Conservation (phyloP, 2,113 vertebrate genomes). For the Balaeniceps rex region DNA sequence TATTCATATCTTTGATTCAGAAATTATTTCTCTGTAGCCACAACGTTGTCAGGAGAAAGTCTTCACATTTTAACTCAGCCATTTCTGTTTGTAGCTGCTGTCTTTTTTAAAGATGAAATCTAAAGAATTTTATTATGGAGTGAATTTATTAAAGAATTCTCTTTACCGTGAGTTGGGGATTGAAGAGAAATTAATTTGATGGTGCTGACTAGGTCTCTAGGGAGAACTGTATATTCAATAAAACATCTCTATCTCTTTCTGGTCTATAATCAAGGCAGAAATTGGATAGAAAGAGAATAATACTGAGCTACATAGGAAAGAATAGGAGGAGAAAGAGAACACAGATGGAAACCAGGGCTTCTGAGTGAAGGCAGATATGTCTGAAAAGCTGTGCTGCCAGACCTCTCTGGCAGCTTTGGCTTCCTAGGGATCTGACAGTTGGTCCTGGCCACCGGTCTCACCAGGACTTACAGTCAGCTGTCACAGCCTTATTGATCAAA, state of each 20-base stretch:
- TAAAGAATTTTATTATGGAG: slow-evolving; percentile 11
- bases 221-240: background rate
- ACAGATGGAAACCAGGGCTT: background rate
- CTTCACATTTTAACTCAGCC: background rate
- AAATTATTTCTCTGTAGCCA: background rate
- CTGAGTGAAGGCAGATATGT: background rate
- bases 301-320: background rate
- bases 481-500: background rate
- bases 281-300: background rate
- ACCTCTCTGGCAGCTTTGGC: background rate
- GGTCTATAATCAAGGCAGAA: background rate
- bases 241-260: slow-evolving; percentile 12
- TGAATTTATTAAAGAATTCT: slow-evolving; percentile 31
- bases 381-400: slow-evolving; percentile 11
- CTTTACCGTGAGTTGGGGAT: background rate
- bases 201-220: background rate
- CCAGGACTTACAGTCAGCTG: background rate
- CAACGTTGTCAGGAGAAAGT: background rate
- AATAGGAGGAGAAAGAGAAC: background rate
- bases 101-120: slow-evolving; percentile 14
- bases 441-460: background rate
- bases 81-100: background rate
- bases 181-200: slow-evolving; percentile 43
- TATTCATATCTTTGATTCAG: background rate
- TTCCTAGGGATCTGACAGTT: background rate